Evolutionary conservation across 1,140 invertebrate genomes (phyloP), one percentile per base, ranked within the genome.

Genomic region (Drosophila murphyi): DNA sequence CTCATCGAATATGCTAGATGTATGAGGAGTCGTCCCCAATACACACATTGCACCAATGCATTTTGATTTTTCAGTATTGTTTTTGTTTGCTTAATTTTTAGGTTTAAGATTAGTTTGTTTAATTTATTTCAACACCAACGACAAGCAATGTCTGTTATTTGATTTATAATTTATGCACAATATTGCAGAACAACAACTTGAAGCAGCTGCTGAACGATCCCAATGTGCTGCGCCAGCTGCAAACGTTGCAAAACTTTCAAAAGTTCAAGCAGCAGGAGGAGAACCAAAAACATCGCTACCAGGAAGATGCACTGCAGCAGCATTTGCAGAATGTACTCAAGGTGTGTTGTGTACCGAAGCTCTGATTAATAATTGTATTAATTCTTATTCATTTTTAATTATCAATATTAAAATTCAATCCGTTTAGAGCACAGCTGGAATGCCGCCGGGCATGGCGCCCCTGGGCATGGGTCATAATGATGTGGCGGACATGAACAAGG

Each of bases 271-370:
- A 95, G 45, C 94, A 95, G 59, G 96, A 96, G 80, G 94, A 89
- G 41, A 95, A 96, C 65, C 95, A 96, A 82, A 94, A 96, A 92
- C 93, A 95, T 54, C 96, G 95, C 68, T 94, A 96, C 77, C 95
- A 96, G 72, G 96, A 96, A 78, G 95, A 96, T 54, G 96, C 96
- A 80, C 96, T 97, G 92, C 96, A 97, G 86, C 96, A 96, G 87
- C 96, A 97, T 92, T 93, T 96, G 50, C 96, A 96, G 71, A 92
- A 90, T 74, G 90, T 92, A 8, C 61, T 93, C 41, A 90, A 92
- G 83, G 76, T 81, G 47, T n/a, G 41, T 47, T n/a, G 41, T 47
- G 3, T 4, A 7, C 1, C 20, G 20, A 20, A 20, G 20, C 20
- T 20, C 20, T 20, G 20, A 20, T 1, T 20, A 20, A 20, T 20